phyloP scores from a whole-genome alignment of 2,888 invertebrate species.

The Argyresthia albistria region DNA sequence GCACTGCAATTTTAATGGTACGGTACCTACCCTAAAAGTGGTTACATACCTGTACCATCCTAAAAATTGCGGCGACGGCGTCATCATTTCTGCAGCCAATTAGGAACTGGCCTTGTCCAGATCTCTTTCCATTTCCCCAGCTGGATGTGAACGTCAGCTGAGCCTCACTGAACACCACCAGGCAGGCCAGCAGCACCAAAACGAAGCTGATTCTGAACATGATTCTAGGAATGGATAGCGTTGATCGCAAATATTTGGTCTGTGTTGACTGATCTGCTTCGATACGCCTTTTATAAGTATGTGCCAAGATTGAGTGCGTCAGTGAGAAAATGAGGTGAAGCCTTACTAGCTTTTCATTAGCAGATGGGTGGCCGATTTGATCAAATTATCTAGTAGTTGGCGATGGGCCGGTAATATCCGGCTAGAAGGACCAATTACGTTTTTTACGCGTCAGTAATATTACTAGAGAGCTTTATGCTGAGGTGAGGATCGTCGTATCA shows the following conservation, averaged over 20 bases:
- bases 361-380: not conserved
- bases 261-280: not conserved
- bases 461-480: no score
- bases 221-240: not conserved
- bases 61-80: conserved; percentile 39
- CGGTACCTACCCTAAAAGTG: no score
- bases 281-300: not conserved
- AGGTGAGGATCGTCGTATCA: no score
- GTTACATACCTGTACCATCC: conserved; percentile 50
- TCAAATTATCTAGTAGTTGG: not conserved
- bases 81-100: conserved; percentile 43
- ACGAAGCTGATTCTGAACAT: conserved; percentile 1
- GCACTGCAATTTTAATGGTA: no score
- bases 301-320: not conserved
- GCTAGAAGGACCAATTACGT: no score
- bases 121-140: conserved; percentile 62
- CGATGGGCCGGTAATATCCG: not conserved
- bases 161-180: conserved; percentile 27
- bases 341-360: conserved; percentile 10
- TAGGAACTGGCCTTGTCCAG: conserved; percentile 22
- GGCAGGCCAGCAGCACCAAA: conserved; percentile 9
- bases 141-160: conserved; percentile 73
- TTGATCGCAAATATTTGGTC: not conserved
- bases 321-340: conserved; percentile 4
- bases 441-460: no score